A percentile compares a stretch with the other conserved stretches of the same genome.
These are phyloP conservation scores for Dolomedes plantarius DNA, from an alignment of 2,888 invertebrate genomes.

Conservation along the genomic window DNA sequence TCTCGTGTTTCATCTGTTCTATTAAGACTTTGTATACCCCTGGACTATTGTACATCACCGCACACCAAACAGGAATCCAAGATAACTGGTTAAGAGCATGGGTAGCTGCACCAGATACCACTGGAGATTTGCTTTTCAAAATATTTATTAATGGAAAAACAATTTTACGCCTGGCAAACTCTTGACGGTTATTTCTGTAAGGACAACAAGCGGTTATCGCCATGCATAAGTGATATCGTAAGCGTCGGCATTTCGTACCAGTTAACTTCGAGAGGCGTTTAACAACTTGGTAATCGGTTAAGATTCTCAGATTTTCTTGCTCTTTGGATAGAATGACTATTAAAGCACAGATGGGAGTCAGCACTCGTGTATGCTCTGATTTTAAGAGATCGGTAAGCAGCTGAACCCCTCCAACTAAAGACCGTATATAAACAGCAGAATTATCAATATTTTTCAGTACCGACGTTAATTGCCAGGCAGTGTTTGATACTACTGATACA, in stretches of 20 bases:
- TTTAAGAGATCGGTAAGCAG: constrained; percentile 41
- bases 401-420: constrained; percentile 51
- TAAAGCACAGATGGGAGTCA: constrained; percentile 44
- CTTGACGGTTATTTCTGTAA: constrained; percentile 34
- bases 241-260: constrained; percentile 29
- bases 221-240: constrained; percentile 57
- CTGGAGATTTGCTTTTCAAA: constrained; percentile 32
- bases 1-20: constrained; percentile 27
- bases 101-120: constrained; percentile 36
- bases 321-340: constrained; percentile 54
- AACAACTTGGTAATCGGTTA: constrained; percentile 50
- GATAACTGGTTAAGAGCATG: constrained; percentile 48
- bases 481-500: constrained; percentile 38
- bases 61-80: constrained; percentile 46
- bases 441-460: constrained; percentile 44
- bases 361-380: constrained; percentile 26
- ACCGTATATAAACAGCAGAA: constrained; percentile 40
- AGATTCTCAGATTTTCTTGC: constrained; percentile 37
- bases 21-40: constrained; percentile 40
- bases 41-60: constrained; percentile 42
- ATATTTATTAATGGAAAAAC: constrained; percentile 40
- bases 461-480: constrained; percentile 51
- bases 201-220: constrained; percentile 51
- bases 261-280: constrained; percentile 38
- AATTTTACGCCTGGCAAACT: constrained; percentile 39